Base-by-base conservation (phyloP, 2,888 invertebrate species). In the Spisula subtruncata region DNA sequence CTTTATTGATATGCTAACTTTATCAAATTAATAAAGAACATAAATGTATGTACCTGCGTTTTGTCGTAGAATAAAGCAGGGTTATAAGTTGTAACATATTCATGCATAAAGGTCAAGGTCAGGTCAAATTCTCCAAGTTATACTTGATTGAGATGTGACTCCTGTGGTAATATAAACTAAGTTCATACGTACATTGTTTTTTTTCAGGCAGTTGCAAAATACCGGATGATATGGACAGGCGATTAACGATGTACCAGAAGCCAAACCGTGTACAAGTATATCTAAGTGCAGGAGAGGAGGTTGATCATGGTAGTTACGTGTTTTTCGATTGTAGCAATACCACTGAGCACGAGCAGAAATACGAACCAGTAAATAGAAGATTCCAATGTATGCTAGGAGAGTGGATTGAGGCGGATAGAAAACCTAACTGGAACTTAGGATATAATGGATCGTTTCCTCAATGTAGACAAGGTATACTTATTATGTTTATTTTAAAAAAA, bases 401-500 rank as follows among this genome's bases (percentile, higher is more conserved):
- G 14, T 83, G 83, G 83, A 41, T 41, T 0, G 83, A 20, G 25
- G 41, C n/a, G n/a, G 66, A 83, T 41, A 60, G 18, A 83, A 46
- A 83, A 25, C 20, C 18, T 20, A 12, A 10, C 14, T 83, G 83
- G 83, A 46, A 18, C 2, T 83, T 83, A 0, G 66, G 41, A 25
- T 46, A 60, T 46, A 66, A 83, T 35, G 83, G 83, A 41, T 25
- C 60, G 14, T 83, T 83, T 83, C 83, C 83, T 35, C 1, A n/a
- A 35, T 83, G 83, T 25, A 83, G 66, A 66, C 20, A 66, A 66
- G 83, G 83, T 83, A 83, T 41, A 41, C 41, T 41, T n/a, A n/a
- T n/a, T n/a, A n/a, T n/a, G n/a, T n/a, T n/a, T n/a, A n/a, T n/a
- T n/a, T n/a, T n/a, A n/a, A n/a, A n/a, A n/a, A n/a, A n/a, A n/a